Evolutionary conservation across 2,113 vertebrate genomes (phyloP).

Genomic region (Chionis minor): DNA sequence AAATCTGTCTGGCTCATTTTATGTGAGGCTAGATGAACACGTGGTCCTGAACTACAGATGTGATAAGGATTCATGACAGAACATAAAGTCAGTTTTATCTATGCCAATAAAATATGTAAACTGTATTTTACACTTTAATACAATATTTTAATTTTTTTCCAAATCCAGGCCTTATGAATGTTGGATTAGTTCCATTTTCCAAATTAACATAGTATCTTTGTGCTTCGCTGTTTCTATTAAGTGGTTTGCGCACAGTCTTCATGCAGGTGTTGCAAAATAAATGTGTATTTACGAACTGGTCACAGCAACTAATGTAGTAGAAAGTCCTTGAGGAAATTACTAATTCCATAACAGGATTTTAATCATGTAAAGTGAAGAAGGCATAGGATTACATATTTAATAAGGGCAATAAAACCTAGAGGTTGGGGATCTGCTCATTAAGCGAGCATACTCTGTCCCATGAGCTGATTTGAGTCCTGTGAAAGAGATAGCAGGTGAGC

Average conservation of each 20-base stretch:
- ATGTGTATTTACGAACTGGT: background rate
- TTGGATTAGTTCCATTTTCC: background rate
- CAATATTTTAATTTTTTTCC: background rate
- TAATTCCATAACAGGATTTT: background rate
- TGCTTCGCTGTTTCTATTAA: background rate
- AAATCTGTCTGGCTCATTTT: background rate
- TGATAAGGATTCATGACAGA: background rate
- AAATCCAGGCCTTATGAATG: background rate
- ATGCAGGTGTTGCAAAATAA: background rate
- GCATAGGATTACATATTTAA: background rate
- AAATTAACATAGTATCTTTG: background rate
- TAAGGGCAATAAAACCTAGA: background rate
- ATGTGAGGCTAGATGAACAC: background rate
- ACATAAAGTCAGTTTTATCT: background rate
- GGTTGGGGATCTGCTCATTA: background rate
- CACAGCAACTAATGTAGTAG: background rate
- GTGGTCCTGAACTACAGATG: background rate
- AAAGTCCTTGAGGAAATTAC: constrained; percentile 5
- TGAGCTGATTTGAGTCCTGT: background rate
- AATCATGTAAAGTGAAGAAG: background rate
- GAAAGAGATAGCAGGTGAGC: background rate
- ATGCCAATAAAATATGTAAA: background rate
- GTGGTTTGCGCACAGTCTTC: background rate
- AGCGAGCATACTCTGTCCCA: background rate
- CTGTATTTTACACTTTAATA: background rate